Evolutionary conservation across 2,888 invertebrate species (phyloP), one percentile per base, ranked within the genome.

Genomic region (Ectemnius continuus): DNA sequence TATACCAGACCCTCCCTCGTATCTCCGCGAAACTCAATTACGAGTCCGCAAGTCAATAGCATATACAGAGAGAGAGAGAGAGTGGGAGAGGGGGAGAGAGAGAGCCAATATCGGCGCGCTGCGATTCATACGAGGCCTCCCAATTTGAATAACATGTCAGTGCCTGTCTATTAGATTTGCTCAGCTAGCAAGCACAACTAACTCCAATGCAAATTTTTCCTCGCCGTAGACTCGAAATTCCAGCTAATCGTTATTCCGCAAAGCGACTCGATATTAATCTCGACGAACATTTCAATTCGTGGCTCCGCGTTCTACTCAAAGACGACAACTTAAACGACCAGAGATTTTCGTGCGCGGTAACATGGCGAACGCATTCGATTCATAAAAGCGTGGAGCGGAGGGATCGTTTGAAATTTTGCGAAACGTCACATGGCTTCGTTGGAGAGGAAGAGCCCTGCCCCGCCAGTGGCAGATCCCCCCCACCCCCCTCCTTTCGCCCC

Each of bases 371-470:
- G 36, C 36, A 36, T 61, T 23, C 52, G 36, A 60, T 61, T 71
- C 69, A 36, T 36, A 36, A 36, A 36, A 36, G 75, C 75, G 63
- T 57, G 28, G 72, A 75, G 75, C 75, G 23, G 23, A 2, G 23
- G 3, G 23, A 23, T 23, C 23, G 72, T 61, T 64, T 70, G 67
- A 72, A 70, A 78, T 78, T 78, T 78, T 75, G 75, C 70, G 64
- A 72, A 75, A 75, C 75, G 71, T 75, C 77, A 75, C 72, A 75
- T 71, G 72, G 70, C 52, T 61, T 20, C 62, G 58, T 20, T 61
- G 45, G 18, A 61, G 56, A 64, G 47, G 36, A 36, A 36, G 36
- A 36, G 36, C 11, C 36, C 52, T 60, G 67, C 47, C 64, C 52
- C 16, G 14, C 5, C 52, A 36, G 20, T 63, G 20, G 16, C 48